Evolutionary conservation across 37 sponge, comb jelly and placozoan species (phyloP).

Genomic region (Chondrosia reniformis): DNA sequence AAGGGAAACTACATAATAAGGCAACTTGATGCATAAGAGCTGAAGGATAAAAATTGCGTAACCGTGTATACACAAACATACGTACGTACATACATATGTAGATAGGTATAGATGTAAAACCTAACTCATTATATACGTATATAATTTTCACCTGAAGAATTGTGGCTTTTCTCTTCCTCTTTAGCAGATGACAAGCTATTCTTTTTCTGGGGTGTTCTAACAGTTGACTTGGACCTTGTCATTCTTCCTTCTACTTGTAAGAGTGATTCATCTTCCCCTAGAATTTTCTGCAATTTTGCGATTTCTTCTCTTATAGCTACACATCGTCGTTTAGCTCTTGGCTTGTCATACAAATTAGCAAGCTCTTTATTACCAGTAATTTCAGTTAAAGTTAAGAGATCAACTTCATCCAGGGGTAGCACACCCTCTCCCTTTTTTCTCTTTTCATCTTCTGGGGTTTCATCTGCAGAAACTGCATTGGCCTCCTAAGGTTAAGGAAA

Average conservation of each 20-base stretch:
- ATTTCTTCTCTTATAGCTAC: neutral
- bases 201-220: neutral
- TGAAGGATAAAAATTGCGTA: neutral
- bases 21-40: neutral
- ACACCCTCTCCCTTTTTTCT: neutral
- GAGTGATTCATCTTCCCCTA: neutral
- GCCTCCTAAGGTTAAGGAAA: too few relatives aligned
- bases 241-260: neutral
- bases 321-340: neutral
- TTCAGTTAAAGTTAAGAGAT: neutral
- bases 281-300: neutral
- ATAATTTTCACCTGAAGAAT: neutral
- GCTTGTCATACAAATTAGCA: neutral
- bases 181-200: neutral
- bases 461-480: too few relatives aligned
- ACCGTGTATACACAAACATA: slow-evolving; percentile 2
- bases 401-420: neutral
- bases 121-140: neutral
- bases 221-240: neutral
- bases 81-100: slow-evolving; percentile 22
- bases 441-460: too few relatives aligned
- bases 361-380: neutral
- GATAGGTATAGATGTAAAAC: neutral
- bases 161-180: neutral
- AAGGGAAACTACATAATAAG: neutral